Base-by-base conservation (phyloP, 2,888 invertebrate genomes). In the Nemapogon koenigi region DNA sequence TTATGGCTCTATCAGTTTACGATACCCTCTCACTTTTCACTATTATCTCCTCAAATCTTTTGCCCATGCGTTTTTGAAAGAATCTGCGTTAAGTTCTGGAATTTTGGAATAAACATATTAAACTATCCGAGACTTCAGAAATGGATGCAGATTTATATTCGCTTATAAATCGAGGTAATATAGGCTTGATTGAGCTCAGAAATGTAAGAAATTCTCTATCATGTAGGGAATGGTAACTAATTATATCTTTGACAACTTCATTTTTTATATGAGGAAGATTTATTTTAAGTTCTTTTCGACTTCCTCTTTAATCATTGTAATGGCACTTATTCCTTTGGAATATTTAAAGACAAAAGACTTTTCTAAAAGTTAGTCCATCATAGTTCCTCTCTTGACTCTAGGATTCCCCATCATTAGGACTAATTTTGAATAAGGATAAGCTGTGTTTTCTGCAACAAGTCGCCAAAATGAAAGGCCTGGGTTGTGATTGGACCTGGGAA, bases 81-180 rank as follows among this genome's bases (percentile, higher is more conserved):
- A 11, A 6, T 8, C 15, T 32, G 4, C 32, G 8, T 8, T 14
- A 14, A 7, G 32, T 32, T 13, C 15, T 32, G 4, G 16, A 32
- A 32, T 32, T 32, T 15, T 32, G 32, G 16, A 32, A 32, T 16
- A 32, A 32, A 8, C 32, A 6, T 10, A 32, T 16, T 13, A 32
- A 32, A 17, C 32, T 32, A 7, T 16, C 16, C 4, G 32, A 14
- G 4, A 32, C 4, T 8, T 16, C 32, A 8, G 15, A 6, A 32
- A n/a, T 14, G 4, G 32, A 14, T 6, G 16, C 10, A 32, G 32
- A 11, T 13, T 16, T 32, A 11, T 14, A 32, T 32, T 32, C 32
- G 17, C 32, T 32, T 4, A 32, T 10, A 11, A 32, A 32, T 16
- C 32, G 13, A 4, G 32, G 32, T 7, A 32, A 32, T 32, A 32